These are phyloP conservation scores for Sus scrofa DNA, from an alignment of 2,113 vertebrate genomes.

Conservation along the genomic window T2T-Sscrofa CM000817.6:160139001-160139500, in stretches of 20 bases:
- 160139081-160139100: not conserved
- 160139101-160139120: conserved; percentile 3
- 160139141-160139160: not conserved
- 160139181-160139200: not conserved
- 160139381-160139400: not conserved
- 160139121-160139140: not conserved
- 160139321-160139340: not conserved
- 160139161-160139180: not conserved
- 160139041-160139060: conserved; percentile 6
- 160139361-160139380: not conserved
- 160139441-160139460: not conserved
- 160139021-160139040: conserved; percentile 58
- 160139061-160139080: not conserved
- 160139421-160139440: not conserved
- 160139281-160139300: not conserved
- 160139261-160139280: not conserved
- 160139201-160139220: not conserved
- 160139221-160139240: too few species aligned
- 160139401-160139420: not conserved
- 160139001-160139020: not conserved
- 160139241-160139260: not conserved
- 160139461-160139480: not conserved
- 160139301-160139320: not conserved
- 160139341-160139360: not conserved
- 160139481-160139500: not conserved